Base-by-base conservation (phyloP, 2,113 vertebrate species). In the Meleagris gallopavo region DNA sequence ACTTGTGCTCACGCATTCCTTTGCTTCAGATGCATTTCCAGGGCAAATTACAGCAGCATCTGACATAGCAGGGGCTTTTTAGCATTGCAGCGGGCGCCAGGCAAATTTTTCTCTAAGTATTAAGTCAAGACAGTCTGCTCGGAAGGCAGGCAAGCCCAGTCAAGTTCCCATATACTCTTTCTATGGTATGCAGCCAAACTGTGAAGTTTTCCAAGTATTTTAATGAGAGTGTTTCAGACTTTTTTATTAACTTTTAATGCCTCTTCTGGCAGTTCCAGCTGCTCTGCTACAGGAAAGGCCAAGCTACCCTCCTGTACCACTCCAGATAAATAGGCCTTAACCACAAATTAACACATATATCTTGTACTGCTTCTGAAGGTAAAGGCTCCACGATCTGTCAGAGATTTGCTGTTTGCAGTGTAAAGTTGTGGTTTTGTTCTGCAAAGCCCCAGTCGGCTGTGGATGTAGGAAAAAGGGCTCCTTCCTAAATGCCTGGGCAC, bases 121-220 rank as follows among this genome's bases (percentile, higher is more conserved):
- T 70, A 83, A 89, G 67, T 80, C 82, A 96, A 78, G 91, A 83
- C 57, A 70, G 83, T 88, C 90, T 95, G 71, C 69, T 82, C 69
- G 52, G 70, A 62, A 86, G 66, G 73, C 70, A 95, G 90, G 45
- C 96, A 97, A 88, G 94, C 86, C 93, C 2, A 1, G 88, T 94
- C 94, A 96, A 74, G 96, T 89, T 93, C 82, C 71, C 85, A 91
- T 61, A 88, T 94, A 93, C 66, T 93, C 30, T 1, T 57, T 91
- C 8, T 38, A 7, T 61, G 84, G 69, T 93, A 92, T 36, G 45
- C 91, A 93, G 95, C 93, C 94, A 94, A 94, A 92, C 24, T 45
- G 82, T 3, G 3, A 83, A 91, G 86, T 95, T 95, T 95, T 94
- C 94, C 94, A 96, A 94, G 87, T 83, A 84, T 96, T 95, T 94